Conservation (phyloP, 2,888 invertebrate genomes). For the Ferrisia virgata region DNA sequence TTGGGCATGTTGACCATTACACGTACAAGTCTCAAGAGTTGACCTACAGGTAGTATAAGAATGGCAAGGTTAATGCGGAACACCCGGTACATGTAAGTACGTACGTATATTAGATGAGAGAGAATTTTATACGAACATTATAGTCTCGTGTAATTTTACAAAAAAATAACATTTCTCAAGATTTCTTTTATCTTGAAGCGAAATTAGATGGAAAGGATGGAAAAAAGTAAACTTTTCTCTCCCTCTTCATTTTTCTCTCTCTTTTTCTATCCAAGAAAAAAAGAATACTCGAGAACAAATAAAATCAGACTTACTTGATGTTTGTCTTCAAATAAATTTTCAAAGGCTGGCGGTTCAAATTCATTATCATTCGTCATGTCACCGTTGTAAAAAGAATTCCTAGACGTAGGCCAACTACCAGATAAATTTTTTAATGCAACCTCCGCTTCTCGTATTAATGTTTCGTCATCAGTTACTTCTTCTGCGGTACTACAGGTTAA, state of each 20-base stretch:
- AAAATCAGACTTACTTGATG: slow-evolving; percentile 55
- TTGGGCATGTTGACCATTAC: no score
- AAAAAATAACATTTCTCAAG: background rate
- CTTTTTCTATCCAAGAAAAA: no score
- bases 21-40: no score
- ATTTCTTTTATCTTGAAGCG: background rate
- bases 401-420: slow-evolving; percentile 70
- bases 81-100: background rate
- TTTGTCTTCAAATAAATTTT: slow-evolving; percentile 80
- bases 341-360: slow-evolving; percentile 72
- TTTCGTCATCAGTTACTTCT: slow-evolving; percentile 71
- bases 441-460: slow-evolving; percentile 81
- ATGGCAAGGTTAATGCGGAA: no score
- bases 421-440: slow-evolving; percentile 83
- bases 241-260: background rate
- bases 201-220: background rate
- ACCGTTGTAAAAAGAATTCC: slow-evolving; percentile 61
- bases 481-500: slow-evolving; percentile 48
- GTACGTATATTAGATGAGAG: background rate
- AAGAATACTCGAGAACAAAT: slow-evolving; percentile 3
- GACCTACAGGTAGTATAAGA: no score
- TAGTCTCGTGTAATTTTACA: background rate
- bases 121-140: background rate
- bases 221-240: background rate
- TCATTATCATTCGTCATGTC: slow-evolving; percentile 63